phyloP scores from a whole-genome alignment of 1,140 invertebrate species.

The Macrostomum lignano region DNA sequence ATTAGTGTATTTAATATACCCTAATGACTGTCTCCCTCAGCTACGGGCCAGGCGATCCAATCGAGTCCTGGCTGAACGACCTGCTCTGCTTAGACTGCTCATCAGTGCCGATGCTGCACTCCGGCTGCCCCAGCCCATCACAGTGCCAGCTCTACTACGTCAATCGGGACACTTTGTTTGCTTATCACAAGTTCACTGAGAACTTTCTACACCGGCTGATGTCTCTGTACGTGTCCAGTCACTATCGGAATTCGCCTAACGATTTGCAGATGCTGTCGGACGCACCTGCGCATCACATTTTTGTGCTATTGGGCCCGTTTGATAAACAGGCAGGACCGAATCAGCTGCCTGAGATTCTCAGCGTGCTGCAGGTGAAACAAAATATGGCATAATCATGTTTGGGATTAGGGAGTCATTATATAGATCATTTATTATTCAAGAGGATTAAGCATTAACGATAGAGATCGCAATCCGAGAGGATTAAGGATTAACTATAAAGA shows the following conservation, averaged over 20 bases:
- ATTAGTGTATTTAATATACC: too few species aligned
- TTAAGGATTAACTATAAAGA: too few species aligned
- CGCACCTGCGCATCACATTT: conserved; percentile 84
- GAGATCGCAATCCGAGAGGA: too few species aligned
- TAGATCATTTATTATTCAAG: too few species aligned
- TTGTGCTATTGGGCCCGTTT: conserved; percentile 64
- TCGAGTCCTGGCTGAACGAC: conserved; percentile 68
- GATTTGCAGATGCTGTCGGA: conserved; percentile 94
- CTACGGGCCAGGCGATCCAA: conserved; percentile 53
- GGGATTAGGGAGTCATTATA: too few species aligned
- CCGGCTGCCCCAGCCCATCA: conserved; percentile 49
- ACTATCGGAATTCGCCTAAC: conserved; percentile 97
- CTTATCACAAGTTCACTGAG: conserved; percentile 80
- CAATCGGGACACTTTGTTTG: conserved; percentile 69
- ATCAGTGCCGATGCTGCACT: conserved; percentile 31
- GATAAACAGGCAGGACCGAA: conserved; percentile 37
- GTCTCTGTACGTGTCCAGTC: conserved; percentile 71
- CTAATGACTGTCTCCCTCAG: too few species aligned
- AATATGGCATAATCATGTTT: too few species aligned
- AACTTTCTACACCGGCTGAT: conserved; percentile 66
- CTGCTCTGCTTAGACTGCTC: conserved; percentile 58
- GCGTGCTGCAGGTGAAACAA: too few species aligned
- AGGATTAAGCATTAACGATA: too few species aligned
- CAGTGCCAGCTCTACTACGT: conserved; percentile 53
- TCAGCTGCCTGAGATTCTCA: too few species aligned